Conservation (phyloP, 2,797 vertebrate genomes). For the Lithobates sylvaticus region DNA sequence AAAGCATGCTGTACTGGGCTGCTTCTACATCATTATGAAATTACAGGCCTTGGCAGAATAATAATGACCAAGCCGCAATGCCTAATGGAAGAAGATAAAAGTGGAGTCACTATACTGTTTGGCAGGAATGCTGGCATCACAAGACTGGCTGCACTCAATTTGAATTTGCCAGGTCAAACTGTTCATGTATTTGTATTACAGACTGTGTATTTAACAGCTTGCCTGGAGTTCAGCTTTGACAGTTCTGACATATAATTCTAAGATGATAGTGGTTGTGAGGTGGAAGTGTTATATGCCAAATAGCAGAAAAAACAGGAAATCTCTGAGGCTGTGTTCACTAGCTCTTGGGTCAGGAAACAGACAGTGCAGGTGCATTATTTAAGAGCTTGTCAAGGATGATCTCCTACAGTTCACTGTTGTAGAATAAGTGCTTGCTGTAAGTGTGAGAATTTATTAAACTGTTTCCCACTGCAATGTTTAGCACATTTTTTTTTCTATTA, state of each 20-base stretch:
- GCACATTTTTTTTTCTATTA: slow-evolving; percentile 4
- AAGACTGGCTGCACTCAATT: neutral
- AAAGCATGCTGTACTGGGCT: no score
- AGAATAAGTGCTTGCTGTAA: slow-evolving; percentile 36
- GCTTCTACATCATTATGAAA: no score
- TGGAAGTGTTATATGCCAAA: slow-evolving; percentile 65
- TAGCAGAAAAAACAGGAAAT: slow-evolving; percentile 67
- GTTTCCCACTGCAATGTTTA: slow-evolving; percentile 38
- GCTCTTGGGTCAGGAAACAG: slow-evolving; percentile 69
- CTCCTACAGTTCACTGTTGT: slow-evolving; percentile 63
- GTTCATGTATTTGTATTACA: neutral
- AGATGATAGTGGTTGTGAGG: slow-evolving; percentile 63
- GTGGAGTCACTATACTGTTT: neutral
- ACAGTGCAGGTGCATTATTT: slow-evolving; percentile 68
- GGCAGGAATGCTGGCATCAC: neutral
- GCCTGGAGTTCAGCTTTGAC: slow-evolving; percentile 57
- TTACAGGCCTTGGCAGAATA: neutral
- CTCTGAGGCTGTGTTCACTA: slow-evolving; percentile 68
- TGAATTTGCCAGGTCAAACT: neutral
- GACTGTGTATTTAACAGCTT: neutral
- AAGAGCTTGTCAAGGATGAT: slow-evolving; percentile 72
- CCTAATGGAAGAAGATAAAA: neutral
- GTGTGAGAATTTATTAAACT: slow-evolving; percentile 49
- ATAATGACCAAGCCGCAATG: neutral
- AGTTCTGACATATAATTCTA: slow-evolving; percentile 69